Conservation (phyloP, 2,797 vertebrate genomes). For the Taeniopygia guttata region DNA sequence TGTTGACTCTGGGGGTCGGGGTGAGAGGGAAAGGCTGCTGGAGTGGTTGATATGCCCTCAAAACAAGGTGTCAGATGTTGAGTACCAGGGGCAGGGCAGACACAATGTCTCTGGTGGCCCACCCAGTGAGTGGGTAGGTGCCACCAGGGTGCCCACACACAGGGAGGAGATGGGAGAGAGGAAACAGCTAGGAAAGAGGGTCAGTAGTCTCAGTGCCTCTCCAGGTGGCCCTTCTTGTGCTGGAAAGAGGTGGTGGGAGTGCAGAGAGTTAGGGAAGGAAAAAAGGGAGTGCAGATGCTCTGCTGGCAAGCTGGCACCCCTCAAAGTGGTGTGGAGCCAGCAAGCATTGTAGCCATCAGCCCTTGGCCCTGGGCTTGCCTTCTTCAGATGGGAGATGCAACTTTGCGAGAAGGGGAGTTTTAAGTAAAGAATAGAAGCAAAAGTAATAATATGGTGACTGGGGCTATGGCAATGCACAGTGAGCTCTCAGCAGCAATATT, state of each 20-base stretch:
- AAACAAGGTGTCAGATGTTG: not conserved
- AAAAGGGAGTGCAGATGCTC: not conserved
- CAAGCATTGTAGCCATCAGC: not conserved
- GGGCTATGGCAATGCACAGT: not conserved
- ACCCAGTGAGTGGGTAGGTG: not conserved
- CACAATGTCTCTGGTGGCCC: not conserved
- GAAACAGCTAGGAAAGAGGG: not conserved
- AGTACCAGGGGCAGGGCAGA: not conserved
- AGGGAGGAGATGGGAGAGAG: not conserved
- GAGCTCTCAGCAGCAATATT: fast-evolving
- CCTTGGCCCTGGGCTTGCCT: not conserved
- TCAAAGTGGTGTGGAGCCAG: fast-evolving
- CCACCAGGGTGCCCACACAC: not conserved
- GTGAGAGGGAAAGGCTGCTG: not conserved
- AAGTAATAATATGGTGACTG: not conserved
- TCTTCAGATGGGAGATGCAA: not conserved
- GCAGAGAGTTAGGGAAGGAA: not conserved
- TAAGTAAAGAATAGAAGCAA: not conserved
- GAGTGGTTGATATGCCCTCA: not conserved
- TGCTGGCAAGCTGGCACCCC: not conserved
- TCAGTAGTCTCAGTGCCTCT: not conserved
- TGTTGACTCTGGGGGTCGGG: not conserved
- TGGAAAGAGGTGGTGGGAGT: not conserved
- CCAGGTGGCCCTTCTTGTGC: not conserved
- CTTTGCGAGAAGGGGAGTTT: not conserved